These are phyloP conservation scores for Alectura lathami DNA, from an alignment of 2,113 vertebrate species.

Conservation along the genomic window DNA sequence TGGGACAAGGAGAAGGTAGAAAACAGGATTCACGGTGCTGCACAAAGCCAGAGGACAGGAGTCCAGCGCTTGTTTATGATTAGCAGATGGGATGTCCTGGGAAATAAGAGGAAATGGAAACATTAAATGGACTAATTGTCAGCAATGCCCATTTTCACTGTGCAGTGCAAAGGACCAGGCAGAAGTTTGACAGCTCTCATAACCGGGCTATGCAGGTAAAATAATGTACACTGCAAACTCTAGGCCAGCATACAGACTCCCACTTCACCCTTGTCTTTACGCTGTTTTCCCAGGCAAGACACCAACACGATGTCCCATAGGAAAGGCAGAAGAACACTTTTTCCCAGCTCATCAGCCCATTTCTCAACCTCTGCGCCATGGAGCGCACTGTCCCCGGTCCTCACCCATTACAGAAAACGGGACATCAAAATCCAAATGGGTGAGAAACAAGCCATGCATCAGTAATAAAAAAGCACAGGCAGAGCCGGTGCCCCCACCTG, in stretches of 20 bases:
- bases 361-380: neutral
- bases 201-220: accelerated
- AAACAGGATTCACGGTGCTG: accelerated
- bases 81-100: neutral
- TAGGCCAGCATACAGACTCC: too few relatives aligned
- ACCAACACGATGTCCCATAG: accelerated
- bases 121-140: neutral
- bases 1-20: too few relatives aligned
- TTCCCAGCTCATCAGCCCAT: neutral
- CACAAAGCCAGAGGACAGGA: neutral
- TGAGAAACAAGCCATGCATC: neutral
- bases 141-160: neutral
- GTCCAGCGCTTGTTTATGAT: neutral
- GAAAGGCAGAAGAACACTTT: neutral
- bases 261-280: neutral
- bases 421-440: neutral
- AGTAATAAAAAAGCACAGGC: neutral
- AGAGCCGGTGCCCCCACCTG: neutral
- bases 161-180: neutral
- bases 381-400: neutral
- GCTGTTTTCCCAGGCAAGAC: too few relatives aligned
- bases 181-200: neutral
- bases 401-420: neutral
- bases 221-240: neutral
- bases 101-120: neutral